phyloP scores from a whole-genome alignment of 2,888 invertebrate species.

The Invenusta paracnida region DNA sequence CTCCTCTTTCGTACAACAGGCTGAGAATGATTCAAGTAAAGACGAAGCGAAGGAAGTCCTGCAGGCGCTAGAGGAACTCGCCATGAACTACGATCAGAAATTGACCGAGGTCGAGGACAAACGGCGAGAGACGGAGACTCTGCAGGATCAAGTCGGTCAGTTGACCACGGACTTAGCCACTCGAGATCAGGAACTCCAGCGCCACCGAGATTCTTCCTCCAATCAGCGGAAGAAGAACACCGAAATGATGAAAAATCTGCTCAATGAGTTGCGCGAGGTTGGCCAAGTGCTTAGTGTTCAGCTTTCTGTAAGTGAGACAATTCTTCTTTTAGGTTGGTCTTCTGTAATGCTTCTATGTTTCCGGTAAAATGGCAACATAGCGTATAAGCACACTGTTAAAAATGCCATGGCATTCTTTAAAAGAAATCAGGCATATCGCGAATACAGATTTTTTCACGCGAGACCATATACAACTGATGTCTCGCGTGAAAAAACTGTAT shows the following conservation, averaged over 20 bases:
- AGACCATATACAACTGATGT: too few species aligned
- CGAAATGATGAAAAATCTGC: slow-evolving; percentile 83
- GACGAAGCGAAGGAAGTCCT: slow-evolving; percentile 93
- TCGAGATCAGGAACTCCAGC: slow-evolving; percentile 82
- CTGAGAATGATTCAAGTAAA: slow-evolving; percentile 94
- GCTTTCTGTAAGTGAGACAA: slow-evolving; percentile 28
- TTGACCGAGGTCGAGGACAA: slow-evolving; percentile 92
- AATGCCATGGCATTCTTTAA: too few species aligned
- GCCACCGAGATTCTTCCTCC: slow-evolving; percentile 80
- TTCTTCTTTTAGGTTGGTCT: too few species aligned
- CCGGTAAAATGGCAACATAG: too few species aligned
- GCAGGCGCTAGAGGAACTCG: slow-evolving; percentile 93
- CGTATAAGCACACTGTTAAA: too few species aligned
- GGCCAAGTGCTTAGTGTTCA: slow-evolving; percentile 75
- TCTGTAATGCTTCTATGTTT: too few species aligned
- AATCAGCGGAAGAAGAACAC: slow-evolving; percentile 91
- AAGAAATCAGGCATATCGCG: too few species aligned
- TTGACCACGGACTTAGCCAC: slow-evolving; percentile 63
- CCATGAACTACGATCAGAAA: slow-evolving; percentile 98
- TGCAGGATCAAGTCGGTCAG: slow-evolving; percentile 81
- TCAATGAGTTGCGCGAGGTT: slow-evolving; percentile 88
- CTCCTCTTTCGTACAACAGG: too few species aligned
- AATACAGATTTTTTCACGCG: too few species aligned
- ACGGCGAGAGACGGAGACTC: slow-evolving; percentile 84
- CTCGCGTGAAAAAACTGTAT: too few species aligned